These are phyloP conservation scores for Patella vulgata DNA, from an alignment of 1,140 invertebrate species.

Conservation along the genomic window DNA sequence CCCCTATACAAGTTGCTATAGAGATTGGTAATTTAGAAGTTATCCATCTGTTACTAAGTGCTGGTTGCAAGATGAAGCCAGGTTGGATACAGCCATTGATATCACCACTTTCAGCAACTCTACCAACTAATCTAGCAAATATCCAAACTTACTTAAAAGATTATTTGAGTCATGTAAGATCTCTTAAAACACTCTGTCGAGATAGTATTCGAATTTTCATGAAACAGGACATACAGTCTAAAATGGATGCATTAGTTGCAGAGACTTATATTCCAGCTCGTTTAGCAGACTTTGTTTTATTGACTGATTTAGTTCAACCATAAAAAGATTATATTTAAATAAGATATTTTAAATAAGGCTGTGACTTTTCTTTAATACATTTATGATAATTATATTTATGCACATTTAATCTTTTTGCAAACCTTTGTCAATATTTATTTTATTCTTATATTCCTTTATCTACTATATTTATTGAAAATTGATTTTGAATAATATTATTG, in stretches of 20 bases:
- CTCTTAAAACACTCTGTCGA: slow-evolving; percentile 7
- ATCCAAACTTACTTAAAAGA: slow-evolving; percentile 16
- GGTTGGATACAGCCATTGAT: slow-evolving; percentile 18
- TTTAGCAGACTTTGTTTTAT: no score
- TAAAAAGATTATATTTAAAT: no score
- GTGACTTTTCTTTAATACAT: not conserved
- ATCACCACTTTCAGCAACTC: not conserved
- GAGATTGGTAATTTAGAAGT: slow-evolving; percentile 19
- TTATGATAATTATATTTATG: not conserved
- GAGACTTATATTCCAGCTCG: not conserved
- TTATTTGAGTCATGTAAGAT: slow-evolving; percentile 8
- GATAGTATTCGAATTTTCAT: slow-evolving; percentile 6
- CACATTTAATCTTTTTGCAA: no score
- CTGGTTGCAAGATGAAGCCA: slow-evolving; percentile 21
- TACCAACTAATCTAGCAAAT: not conserved
- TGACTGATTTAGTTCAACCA: no score
- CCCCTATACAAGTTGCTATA: slow-evolving; percentile 28
- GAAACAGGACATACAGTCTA: slow-evolving; percentile 3
- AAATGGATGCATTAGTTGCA: not conserved
- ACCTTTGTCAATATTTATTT: no score
- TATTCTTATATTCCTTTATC: no score
- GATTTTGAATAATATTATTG: no score
- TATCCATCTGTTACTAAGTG: slow-evolving; percentile 18
- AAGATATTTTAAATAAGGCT: not conserved
- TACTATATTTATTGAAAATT: no score